Evolutionary conservation across 1,140 invertebrate genomes (phyloP), one percentile per base, ranked within the genome.

Genomic region (Calephelis nemesis): DNA sequence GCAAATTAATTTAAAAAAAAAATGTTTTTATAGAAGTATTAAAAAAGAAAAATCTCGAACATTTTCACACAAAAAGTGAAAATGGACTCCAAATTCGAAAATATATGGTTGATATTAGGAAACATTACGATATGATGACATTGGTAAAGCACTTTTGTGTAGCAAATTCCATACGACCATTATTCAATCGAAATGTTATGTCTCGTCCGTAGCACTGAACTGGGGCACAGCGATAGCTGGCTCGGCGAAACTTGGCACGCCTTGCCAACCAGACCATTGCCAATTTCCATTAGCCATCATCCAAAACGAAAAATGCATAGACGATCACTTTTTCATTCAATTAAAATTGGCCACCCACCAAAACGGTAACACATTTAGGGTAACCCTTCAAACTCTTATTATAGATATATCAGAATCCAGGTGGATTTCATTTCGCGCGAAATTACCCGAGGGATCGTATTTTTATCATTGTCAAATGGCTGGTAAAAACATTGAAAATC

Each of bases 221-320:
- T 83, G 86, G 79, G 87, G 78, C 87, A 81, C 81, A 83, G 83
- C 86, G 87, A 89, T 89, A 84, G 85, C 88, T 86, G 79, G 80
- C 83, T 85, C 82, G 79, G 89, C 88, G 89, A 90, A 89, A 91
- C 82, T 91, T 91, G 89, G 89, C 89, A 91, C 83, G 84, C 75
- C 70, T 77, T 81, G 79, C 84, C 74, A 72, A 79, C 76, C 84
- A 88, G 78, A 84, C 85, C 87, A 87, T 79, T 91, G 89, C 89
- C 89, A 91, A 90, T 91, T 90, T 91, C 89, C 88, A 91, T 91
- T 91, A 90, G 79, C 88, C 87, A 90, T 91, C 88, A 89, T 87
- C 83, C 87, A 90, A 90, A 89, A 89, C 87, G 87, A 90, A 91
- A 91, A 90, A 88, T 85, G 87, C 89, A 88, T 84, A 87, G 85